Evolutionary conservation across 2,797 vertebrate species (phyloP).

Genomic region (Adrianichthys oophorus): DNA sequence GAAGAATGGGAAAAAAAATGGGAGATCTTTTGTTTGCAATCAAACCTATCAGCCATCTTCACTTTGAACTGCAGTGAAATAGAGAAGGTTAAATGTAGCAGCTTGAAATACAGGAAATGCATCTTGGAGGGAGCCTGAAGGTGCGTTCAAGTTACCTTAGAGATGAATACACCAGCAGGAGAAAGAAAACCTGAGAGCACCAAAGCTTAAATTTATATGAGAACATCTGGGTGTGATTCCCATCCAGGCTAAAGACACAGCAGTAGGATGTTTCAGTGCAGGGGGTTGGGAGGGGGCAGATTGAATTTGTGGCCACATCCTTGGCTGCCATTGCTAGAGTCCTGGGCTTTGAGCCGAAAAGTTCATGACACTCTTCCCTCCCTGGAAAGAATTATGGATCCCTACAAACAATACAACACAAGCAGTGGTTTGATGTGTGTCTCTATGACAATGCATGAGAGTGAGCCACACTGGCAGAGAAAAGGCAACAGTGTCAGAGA

Average conservation of each 20-base stretch:
- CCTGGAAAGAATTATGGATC: conserved; percentile 75
- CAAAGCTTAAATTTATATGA: conserved; percentile 45
- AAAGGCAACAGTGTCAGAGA: conserved; percentile 50
- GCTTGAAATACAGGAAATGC: conserved; percentile 24
- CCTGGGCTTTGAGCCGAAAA: conserved; percentile 57
- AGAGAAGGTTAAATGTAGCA: conserved; percentile 9
- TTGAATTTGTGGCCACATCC: conserved; percentile 61
- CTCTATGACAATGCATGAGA: conserved; percentile 40
- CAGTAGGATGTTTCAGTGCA: conserved; percentile 55
- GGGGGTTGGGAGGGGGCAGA: conserved; percentile 24
- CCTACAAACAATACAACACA: conserved; percentile 60
- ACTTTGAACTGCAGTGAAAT: conserved; percentile 16
- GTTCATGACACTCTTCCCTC: conserved; percentile 65
- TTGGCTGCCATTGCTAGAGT: conserved; percentile 48
- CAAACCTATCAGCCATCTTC: conserved; percentile 11
- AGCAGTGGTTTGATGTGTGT: conserved; percentile 58
- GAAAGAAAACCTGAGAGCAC: conserved; percentile 45
- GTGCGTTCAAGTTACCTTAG: conserved; percentile 18
- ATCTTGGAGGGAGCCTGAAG: conserved; percentile 22
- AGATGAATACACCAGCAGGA: conserved; percentile 41
- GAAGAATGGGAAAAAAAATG: too few relatives aligned
- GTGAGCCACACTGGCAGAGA: conserved; percentile 43
- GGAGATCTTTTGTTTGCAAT: background rate
- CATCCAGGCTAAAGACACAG: conserved; percentile 49
- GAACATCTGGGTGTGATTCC: conserved; percentile 71